Conservation (phyloP, 2,113 vertebrate genomes). For the Xenopus laevis region DNA sequence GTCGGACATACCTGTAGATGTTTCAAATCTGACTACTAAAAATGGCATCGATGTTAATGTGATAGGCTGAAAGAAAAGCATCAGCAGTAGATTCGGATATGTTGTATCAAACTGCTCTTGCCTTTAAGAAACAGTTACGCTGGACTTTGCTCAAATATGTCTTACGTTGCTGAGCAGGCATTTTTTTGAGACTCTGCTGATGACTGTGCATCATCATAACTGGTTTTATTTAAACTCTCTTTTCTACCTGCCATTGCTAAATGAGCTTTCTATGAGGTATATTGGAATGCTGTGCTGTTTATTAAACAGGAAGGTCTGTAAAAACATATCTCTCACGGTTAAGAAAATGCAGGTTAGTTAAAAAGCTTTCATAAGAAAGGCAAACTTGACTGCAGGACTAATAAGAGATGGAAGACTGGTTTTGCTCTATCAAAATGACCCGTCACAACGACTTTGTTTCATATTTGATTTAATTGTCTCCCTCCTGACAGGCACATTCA, state of each 20-base stretch:
- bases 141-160: slow-evolving; percentile 44
- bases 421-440: slow-evolving; percentile 93
- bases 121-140: slow-evolving; percentile 30
- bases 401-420: slow-evolving; percentile 87
- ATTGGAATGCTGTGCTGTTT: not conserved
- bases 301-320: slow-evolving; percentile 1
- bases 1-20: too few species aligned
- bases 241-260: slow-evolving; percentile 3
- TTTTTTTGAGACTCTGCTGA: slow-evolving; percentile 42
- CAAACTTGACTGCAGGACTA: slow-evolving; percentile 84
- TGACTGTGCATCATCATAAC: not conserved
- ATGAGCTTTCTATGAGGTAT: not conserved
- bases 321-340: slow-evolving; percentile 36
- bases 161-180: slow-evolving; percentile 40
- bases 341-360: slow-evolving; percentile 68
- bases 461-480: slow-evolving; percentile 99
- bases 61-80: slow-evolving; percentile 23
- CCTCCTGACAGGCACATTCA: slow-evolving; percentile 98
- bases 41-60: too few species aligned
- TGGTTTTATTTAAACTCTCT: slow-evolving; percentile 1
- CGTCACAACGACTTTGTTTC: slow-evolving; percentile 98
- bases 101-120: slow-evolving; percentile 26
- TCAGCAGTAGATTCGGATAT: slow-evolving; percentile 12
- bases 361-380: slow-evolving; percentile 65
- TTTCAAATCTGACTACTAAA: too few species aligned